phyloP scores from a whole-genome alignment of 2,797 vertebrate genomes.

The Urosaurus nigricauda region DNA sequence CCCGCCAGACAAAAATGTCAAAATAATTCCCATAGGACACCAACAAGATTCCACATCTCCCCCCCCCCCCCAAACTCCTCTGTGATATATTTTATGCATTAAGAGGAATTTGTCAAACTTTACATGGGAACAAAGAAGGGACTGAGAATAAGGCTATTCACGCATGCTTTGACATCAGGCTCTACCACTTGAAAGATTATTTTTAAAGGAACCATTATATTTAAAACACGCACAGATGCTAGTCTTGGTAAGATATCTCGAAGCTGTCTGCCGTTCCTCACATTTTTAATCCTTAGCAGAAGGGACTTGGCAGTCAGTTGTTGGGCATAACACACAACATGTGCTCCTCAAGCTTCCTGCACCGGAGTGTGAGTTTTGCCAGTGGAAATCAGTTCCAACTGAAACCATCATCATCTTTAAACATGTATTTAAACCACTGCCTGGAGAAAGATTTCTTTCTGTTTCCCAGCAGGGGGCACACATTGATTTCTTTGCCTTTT shows the following conservation, averaged over 20 bases:
- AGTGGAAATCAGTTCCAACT: background rate
- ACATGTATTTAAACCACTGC: background rate
- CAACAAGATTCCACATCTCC: no score
- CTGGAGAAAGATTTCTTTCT: background rate
- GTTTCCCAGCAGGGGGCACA: background rate
- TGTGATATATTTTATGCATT: no score
- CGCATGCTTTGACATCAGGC: no score
- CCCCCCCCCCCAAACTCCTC: no score
- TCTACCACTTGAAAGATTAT: no score
- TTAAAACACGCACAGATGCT: no score
- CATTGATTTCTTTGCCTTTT: background rate
- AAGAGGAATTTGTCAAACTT: no score
- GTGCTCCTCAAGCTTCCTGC: background rate
- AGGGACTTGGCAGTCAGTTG: background rate
- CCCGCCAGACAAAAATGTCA: no score
- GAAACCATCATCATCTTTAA: background rate
- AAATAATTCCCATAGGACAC: no score
- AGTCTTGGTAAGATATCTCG: background rate
- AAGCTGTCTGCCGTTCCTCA: background rate
- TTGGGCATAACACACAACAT: background rate
- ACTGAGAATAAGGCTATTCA: no score
- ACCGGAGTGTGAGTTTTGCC: background rate
- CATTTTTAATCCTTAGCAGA: background rate
- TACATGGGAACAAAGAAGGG: background rate
- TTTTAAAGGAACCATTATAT: background rate